phyloP scores from a whole-genome alignment of 1,140 invertebrate genomes.

The Meloidogyne chitwoodi region DNA sequence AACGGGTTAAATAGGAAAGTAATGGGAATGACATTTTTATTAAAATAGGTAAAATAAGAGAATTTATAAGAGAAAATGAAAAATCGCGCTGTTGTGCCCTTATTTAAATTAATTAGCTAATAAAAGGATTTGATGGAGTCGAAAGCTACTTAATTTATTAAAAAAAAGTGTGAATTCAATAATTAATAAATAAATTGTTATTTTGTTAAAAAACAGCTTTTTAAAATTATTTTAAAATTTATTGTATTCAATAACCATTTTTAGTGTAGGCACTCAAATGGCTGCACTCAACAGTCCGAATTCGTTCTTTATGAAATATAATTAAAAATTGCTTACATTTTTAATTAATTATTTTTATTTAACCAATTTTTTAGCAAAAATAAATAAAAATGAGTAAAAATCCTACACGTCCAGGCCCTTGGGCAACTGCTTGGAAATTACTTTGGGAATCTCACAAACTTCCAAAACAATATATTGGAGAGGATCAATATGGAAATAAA shows the following conservation, averaged over 20 bases:
- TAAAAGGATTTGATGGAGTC: background rate
- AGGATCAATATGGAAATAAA: conserved; percentile 5
- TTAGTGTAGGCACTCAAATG: no score
- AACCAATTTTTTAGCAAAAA: no score
- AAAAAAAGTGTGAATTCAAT: no score
- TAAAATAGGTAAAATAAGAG: background rate
- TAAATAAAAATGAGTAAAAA: background rate
- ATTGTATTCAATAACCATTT: no score
- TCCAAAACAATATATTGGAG: conserved; percentile 2
- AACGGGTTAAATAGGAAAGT: background rate
- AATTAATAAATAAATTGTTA: no score
- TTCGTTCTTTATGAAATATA: no score
- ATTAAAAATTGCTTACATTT: background rate
- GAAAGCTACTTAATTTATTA: background rate
- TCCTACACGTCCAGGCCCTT: conserved; percentile 6
- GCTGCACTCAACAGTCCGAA: no score
- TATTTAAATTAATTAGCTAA: background rate
- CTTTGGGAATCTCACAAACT: background rate
- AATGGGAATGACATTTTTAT: background rate
- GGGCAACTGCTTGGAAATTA: background rate
- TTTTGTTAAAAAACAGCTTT: no score
- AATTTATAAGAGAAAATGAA: background rate
- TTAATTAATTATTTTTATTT: background rate
- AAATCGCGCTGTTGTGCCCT: background rate
- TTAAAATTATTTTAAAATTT: no score